phyloP scores from a whole-genome alignment of 2,888 invertebrate genomes.

The Stenolophus ochropezus region DNA sequence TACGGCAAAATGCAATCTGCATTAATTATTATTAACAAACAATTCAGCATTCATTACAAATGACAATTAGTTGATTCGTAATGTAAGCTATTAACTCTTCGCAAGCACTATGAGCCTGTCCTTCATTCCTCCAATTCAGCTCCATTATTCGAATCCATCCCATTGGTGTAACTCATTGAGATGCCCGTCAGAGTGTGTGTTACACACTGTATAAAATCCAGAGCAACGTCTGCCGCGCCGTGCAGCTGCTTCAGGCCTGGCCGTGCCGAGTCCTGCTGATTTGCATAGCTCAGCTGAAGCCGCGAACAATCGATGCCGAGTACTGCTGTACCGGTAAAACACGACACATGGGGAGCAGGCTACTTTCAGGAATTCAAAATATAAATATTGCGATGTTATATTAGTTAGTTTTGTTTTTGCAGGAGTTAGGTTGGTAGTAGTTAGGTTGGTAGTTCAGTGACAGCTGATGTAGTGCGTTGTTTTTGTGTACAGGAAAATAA shows the following conservation, averaged over 20 bases:
- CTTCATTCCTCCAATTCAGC: background rate
- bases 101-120: background rate
- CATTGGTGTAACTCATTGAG: slow-evolving; percentile 17
- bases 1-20: too few relatives aligned
- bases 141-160: background rate
- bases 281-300: slow-evolving; percentile 74
- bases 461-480: too few relatives aligned
- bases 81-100: background rate
- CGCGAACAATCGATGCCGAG: slow-evolving; percentile 70
- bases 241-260: background rate
- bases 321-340: slow-evolving; percentile 18
- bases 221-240: slow-evolving; percentile 68
- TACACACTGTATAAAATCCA: slow-evolving; percentile 71
- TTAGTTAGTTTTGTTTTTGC: background rate
- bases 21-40: too few relatives aligned
- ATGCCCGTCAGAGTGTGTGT: slow-evolving; percentile 27
- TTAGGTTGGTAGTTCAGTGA: too few relatives aligned
- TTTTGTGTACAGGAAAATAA: too few relatives aligned
- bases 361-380: background rate
- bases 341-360: background rate
- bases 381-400: background rate
- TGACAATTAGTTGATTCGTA: background rate
- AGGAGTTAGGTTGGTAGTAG: too few relatives aligned
- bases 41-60: too few relatives aligned
- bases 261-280: slow-evolving; percentile 67